These are phyloP conservation scores for Salvator merianae DNA, from an alignment of 2,113 vertebrate species.

Conservation along the genomic window DNA sequence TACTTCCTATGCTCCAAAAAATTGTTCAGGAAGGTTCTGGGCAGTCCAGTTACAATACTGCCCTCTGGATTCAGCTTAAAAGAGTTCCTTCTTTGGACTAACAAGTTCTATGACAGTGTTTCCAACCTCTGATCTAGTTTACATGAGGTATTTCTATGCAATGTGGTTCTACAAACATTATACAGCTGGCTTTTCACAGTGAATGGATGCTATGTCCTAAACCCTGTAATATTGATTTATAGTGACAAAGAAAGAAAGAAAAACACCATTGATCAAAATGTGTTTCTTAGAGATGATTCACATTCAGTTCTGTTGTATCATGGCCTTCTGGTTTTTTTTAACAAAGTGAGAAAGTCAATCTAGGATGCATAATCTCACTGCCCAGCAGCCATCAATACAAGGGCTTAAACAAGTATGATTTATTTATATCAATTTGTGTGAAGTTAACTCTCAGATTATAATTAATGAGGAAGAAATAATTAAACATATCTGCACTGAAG, in stretches of 20 bases:
- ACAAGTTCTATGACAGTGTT: background rate
- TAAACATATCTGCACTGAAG: conserved; percentile 54
- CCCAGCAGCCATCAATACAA: conserved; percentile 53
- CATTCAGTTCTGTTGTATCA: conserved; percentile 28
- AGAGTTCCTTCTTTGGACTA: too few species aligned
- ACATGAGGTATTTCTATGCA: too few species aligned
- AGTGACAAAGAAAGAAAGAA: conserved; percentile 31
- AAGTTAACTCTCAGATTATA: conserved; percentile 60
- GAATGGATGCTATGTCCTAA: background rate
- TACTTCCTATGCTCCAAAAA: too few species aligned
- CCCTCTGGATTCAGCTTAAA: background rate
- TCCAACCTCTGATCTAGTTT: background rate
- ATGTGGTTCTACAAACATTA: too few species aligned
- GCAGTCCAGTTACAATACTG: background rate
- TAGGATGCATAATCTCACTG: conserved; percentile 57
- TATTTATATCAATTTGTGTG: conserved; percentile 68
- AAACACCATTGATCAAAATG: conserved; percentile 9
- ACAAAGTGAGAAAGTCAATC: conserved; percentile 44
- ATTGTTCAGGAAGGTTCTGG: background rate
- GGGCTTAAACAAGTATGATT: conserved; percentile 67
- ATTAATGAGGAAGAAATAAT: conserved; percentile 63
- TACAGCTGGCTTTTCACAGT: background rate
- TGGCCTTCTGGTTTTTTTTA: conserved; percentile 16
- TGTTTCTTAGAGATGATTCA: conserved; percentile 44
- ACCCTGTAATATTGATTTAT: conserved; percentile 27